These are phyloP conservation scores for Papilio protenor DNA, from an alignment of 2,888 invertebrate genomes.

Conservation along the genomic window DNA sequence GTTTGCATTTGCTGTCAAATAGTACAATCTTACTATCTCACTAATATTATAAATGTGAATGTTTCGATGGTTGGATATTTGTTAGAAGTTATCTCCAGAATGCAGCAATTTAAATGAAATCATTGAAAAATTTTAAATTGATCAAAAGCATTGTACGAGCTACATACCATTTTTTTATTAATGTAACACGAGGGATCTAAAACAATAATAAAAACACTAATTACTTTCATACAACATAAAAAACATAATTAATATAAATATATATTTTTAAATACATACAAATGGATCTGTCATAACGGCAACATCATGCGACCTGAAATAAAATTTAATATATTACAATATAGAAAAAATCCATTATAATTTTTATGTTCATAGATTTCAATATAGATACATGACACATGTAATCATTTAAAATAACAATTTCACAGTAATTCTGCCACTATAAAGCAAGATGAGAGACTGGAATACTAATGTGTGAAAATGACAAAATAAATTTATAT, in stretches of 20 bases:
- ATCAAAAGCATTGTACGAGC: constrained; percentile 3
- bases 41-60: no score
- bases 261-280: constrained; percentile 65
- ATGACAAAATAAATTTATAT: not conserved
- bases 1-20: constrained; percentile 69
- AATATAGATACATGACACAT: not conserved
- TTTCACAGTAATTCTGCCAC: not conserved
- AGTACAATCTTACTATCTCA: not conserved
- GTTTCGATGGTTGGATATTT: no score
- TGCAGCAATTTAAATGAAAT: constrained; percentile 49
- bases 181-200: constrained; percentile 65
- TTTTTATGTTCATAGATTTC: not conserved
- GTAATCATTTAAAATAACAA: no score
- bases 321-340: constrained; percentile 25
- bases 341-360: not conserved
- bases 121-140: no score
- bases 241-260: constrained; percentile 12
- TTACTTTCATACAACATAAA: constrained; percentile 23
- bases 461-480: not conserved
- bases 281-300: constrained; percentile 84
- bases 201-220: constrained; percentile 48
- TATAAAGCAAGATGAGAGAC: not conserved
- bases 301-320: constrained; percentile 79
- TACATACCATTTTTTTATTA: constrained; percentile 73
- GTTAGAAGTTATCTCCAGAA: not conserved